A percentile compares a stretch with the other conserved stretches of the same genome.
Conservation (phyloP, 2,113 vertebrate genomes). For the Tetrao urogallus region DNA sequence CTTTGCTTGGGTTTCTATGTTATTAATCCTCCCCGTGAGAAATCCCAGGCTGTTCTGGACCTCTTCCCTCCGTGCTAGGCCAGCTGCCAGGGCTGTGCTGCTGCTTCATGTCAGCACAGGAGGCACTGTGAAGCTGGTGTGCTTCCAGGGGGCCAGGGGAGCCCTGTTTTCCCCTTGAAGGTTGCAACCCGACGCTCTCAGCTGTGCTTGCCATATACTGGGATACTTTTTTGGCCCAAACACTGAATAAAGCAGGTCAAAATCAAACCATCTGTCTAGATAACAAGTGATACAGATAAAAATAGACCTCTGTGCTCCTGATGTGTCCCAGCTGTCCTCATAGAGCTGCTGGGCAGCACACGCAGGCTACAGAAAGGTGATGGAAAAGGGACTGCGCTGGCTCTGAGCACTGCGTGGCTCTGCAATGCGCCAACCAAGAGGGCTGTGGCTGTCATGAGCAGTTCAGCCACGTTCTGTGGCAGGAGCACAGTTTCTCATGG, state of each 20-base stretch:
- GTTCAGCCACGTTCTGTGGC: not conserved
- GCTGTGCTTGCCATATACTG: not conserved
- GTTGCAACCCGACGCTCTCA: not conserved
- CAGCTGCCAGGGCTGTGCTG: conserved; percentile 11
- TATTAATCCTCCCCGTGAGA: conserved; percentile 56
- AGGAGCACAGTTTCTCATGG: conserved; percentile 15
- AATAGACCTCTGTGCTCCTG: not conserved
- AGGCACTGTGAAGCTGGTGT: not conserved
- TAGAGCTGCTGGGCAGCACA: not conserved
- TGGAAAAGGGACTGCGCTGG: not conserved
- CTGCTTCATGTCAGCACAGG: conserved; percentile 26
- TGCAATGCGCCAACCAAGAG: not conserved
- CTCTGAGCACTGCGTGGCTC: fast-evolving
- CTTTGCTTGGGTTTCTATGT: conserved; percentile 17
- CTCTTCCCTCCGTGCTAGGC: conserved; percentile 55
- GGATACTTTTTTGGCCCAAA: conserved; percentile 17
- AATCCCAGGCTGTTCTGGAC: conserved; percentile 63
- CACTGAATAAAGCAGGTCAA: not conserved
- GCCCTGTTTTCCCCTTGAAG: not conserved
- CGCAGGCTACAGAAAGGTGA: not conserved
- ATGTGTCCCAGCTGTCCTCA: not conserved
- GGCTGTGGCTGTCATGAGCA: not conserved
- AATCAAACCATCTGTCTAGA: not conserved
- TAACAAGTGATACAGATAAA: not conserved
- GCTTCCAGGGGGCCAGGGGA: conserved; percentile 21